Conservation (phyloP, 1,140 invertebrate species). For the Campoletis sonorensis region DNA sequence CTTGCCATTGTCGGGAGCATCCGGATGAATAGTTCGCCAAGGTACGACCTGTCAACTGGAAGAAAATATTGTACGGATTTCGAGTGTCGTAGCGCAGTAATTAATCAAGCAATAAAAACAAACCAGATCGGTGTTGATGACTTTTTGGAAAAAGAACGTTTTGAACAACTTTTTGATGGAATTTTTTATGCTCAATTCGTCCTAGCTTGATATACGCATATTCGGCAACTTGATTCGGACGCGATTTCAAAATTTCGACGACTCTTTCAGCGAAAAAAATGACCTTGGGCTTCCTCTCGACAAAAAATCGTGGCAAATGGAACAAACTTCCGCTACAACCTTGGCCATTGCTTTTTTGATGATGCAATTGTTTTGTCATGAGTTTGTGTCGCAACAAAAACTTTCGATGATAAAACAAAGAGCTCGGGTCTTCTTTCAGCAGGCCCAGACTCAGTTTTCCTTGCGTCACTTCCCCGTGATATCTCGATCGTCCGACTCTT, state of each 20-base stretch:
- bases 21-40: constrained; percentile 80
- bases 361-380: constrained; percentile 82
- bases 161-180: constrained; percentile 77
- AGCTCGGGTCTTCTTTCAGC: constrained; percentile 80
- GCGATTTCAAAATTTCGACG: constrained; percentile 77
- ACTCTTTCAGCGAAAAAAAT: constrained; percentile 78
- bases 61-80: no score
- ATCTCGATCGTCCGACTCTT: constrained; percentile 83
- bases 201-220: constrained; percentile 77
- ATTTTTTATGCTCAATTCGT: constrained; percentile 71
- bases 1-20: constrained; percentile 77
- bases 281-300: constrained; percentile 78
- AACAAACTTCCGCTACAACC: constrained; percentile 76
- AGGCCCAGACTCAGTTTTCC: constrained; percentile 79
- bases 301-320: constrained; percentile 81
- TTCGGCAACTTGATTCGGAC: constrained; percentile 76
- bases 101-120: no score
- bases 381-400: constrained; percentile 78
- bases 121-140: constrained; percentile 71
- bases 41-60: constrained; percentile 73
- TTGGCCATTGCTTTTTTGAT: constrained; percentile 68
- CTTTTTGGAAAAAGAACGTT: constrained; percentile 71
- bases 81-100: no score
- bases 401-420: constrained; percentile 83
- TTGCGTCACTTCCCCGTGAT: constrained; percentile 83